These are phyloP conservation scores for Drosophila testacea DNA, from an alignment of 2,888 invertebrate genomes.

Conservation along the genomic window DNA sequence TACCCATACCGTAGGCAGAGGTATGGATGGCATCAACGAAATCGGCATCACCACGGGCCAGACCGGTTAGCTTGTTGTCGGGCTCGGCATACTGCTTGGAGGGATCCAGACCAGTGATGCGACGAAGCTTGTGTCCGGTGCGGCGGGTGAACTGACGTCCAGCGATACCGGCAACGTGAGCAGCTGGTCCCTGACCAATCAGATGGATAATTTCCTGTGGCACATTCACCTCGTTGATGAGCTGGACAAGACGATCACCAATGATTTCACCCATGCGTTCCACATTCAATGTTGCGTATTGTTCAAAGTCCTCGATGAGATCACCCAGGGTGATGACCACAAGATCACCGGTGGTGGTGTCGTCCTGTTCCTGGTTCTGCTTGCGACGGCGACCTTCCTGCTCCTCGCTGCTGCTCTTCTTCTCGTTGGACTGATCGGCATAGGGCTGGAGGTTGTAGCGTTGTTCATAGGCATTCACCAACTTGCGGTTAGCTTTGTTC, in stretches of 20 bases:
- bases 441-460: conserved; percentile 75
- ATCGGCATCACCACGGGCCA: conserved; percentile 83
- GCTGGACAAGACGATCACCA: conserved; percentile 74
- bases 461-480: conserved; percentile 79
- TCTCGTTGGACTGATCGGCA: conserved; percentile 40
- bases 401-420: conserved; percentile 68
- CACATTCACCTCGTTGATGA: conserved; percentile 66
- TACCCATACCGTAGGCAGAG: conserved; percentile 80
- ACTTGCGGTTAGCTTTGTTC: conserved; percentile 73
- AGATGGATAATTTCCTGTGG: conserved; percentile 81
- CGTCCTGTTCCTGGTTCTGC: conserved; percentile 47
- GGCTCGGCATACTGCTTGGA: conserved; percentile 70
- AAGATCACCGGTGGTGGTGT: conserved; percentile 69
- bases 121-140: conserved; percentile 80
- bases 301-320: conserved; percentile 65
- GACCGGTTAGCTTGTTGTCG: conserved; percentile 67
- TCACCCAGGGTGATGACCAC: conserved; percentile 79
- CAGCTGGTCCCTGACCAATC: conserved; percentile 81
- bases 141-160: conserved; percentile 78
- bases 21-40: conserved; percentile 84
- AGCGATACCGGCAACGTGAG: conserved; percentile 83
- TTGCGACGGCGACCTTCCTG: conserved; percentile 47
- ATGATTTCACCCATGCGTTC: conserved; percentile 76
- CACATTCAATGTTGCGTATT: conserved; percentile 65
- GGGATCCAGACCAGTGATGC: conserved; percentile 84